A percentile compares a stretch with the other conserved stretches of the same genome.
phyloP scores from a whole-genome alignment of 1,140 invertebrate genomes.

The Hyles vespertilio region DNA sequence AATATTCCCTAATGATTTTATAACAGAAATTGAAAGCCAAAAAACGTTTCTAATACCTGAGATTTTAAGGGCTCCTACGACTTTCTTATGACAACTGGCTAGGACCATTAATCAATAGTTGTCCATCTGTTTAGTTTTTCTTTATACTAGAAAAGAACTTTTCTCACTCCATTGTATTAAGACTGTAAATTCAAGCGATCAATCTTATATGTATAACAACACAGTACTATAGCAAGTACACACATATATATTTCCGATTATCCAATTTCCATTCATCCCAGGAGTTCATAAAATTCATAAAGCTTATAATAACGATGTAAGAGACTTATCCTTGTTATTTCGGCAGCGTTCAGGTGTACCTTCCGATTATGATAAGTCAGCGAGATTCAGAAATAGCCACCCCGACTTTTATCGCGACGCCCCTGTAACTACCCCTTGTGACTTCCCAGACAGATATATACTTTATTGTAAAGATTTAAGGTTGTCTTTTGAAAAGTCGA shows the following conservation, averaged over 20 bases:
- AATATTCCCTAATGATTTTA: no score
- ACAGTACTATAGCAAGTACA: no score
- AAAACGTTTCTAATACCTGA: no score
- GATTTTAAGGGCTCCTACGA: no score
- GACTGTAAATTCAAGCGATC: no score
- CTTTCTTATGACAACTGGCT: no score
- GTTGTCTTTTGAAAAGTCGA: neutral
- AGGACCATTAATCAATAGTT: no score
- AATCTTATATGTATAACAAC: no score
- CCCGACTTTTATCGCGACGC: slow-evolving; percentile 46
- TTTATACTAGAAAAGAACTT: no score
- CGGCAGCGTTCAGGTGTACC: slow-evolving; percentile 53
- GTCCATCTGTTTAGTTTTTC: no score
- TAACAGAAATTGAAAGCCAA: no score
- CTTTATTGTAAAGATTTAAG: neutral
- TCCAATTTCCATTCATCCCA: slow-evolving; percentile 21
- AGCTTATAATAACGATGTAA: slow-evolving; percentile 8
- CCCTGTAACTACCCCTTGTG: neutral
- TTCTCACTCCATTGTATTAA: no score
- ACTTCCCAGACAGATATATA: slow-evolving; percentile 2
- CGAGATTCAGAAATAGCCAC: slow-evolving; percentile 62
- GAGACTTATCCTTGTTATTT: slow-evolving; percentile 32
- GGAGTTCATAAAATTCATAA: slow-evolving; percentile 20
- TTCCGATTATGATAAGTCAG: slow-evolving; percentile 62
- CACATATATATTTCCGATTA: slow-evolving; percentile 8